Conservation (phyloP, 1,140 invertebrate genomes). For the Contarinia nasturtii region DNA sequence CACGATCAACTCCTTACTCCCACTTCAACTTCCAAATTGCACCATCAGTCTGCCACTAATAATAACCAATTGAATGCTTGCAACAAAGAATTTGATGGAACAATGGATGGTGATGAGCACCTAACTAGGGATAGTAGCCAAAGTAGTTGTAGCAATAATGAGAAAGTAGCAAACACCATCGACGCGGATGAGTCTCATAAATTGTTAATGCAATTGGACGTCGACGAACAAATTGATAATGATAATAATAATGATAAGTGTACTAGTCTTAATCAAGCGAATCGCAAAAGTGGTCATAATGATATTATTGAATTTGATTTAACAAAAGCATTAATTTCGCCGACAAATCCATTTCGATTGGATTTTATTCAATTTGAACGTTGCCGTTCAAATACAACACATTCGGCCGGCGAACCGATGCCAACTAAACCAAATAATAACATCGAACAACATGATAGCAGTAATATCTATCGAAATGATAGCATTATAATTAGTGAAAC, state of each 20-base stretch:
- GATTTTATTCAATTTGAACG: no score
- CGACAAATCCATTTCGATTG: background rate
- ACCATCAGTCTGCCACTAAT: conserved; percentile 4
- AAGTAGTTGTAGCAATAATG: no score
- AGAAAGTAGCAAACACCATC: no score
- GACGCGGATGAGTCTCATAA: no score
- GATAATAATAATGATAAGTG: no score
- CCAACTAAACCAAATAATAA: conserved; percentile 8
- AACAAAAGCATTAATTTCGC: background rate
- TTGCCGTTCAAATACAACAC: background rate
- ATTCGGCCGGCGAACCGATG: conserved; percentile 2
- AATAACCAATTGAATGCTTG: background rate
- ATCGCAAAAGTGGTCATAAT: conserved; percentile 5
- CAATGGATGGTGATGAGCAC: no score
- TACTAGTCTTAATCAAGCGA: background rate
- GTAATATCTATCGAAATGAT: background rate
- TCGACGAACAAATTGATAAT: no score
- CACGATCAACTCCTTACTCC: background rate
- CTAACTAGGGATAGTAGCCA: no score
- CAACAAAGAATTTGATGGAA: no score
- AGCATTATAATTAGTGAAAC: background rate
- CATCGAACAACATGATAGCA: conserved; percentile 4
- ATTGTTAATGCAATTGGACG: no score
- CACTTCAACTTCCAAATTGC: conserved; percentile 1
- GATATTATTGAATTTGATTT: conserved; percentile 5